Base-by-base conservation (phyloP, 2,888 invertebrate genomes). In the Lasioglossum lativentre region DNA sequence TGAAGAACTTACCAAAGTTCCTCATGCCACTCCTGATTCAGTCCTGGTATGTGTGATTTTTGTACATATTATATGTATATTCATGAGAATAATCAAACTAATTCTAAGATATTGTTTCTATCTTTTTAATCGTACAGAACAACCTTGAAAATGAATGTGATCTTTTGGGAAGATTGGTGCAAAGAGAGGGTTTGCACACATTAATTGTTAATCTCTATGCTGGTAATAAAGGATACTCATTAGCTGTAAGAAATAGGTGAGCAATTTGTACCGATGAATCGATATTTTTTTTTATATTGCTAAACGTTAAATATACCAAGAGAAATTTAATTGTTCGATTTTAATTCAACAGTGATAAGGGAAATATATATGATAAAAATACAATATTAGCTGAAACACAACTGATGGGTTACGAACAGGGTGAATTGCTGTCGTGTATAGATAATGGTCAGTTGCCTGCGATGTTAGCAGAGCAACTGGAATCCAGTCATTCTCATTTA, bases 381-480 rank as follows among this genome's bases (percentile, higher is more conserved):
- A 96, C 97, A 94, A 96, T 97, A 94, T 88, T 95, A 78, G 93
- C 95, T 59, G 97, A 98, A 96, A 97, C 97, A 87, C 96, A 97
- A 92, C 95, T 97, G 93, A 97, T 97, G 97, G 98, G 98, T 92
- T 99, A 99, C 94, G 98, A 98, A 95, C 98, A 98, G 95, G 98
- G 98, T 93, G 97, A 98, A 94, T 95, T 99, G 87, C 96, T 99
- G 90, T 97, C 97, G 93, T 98, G 98, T 95, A 97, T 99, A 93
- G 98, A 99, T 95, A 98, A 97, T 95, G 98, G 98, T 95, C 97
- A 98, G 95, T 96, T 99, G 94, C 99, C 99, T 75, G 97, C 98
- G 86, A 97, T 98, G 93, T 96, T 99, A 82, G 96, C 98, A 86
- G 98, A 99, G 95, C 95, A 98, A 90, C 95, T 99, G 86, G 98